Evolutionary conservation across 1,140 invertebrate genomes (phyloP).

Genomic region (Megathymus violae): DNA sequence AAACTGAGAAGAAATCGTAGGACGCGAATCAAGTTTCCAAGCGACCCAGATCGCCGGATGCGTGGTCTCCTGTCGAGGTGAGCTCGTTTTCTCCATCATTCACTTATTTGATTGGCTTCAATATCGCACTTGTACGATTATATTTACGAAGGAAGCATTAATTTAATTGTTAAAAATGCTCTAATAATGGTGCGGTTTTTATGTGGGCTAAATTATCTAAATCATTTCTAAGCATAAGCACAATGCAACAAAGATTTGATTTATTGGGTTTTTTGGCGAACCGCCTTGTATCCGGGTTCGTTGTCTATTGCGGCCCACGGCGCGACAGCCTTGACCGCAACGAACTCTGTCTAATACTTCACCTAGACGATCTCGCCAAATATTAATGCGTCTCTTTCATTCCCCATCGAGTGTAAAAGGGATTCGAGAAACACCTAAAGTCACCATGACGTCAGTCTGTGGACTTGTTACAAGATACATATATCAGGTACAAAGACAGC

Average conservation of each 20-base stretch:
- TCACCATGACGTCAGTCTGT: constrained; percentile 7
- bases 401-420: neutral
- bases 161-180: constrained; percentile 1
- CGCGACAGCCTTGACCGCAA: constrained; percentile 72
- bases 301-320: constrained; percentile 58
- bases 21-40: constrained; percentile 27
- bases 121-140: no score
- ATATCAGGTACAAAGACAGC: constrained; percentile 28
- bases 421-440: constrained; percentile 16
- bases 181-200: constrained; percentile 4
- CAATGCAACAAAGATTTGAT: constrained; percentile 22
- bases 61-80: constrained; percentile 41
- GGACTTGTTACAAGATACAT: neutral
- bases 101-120: neutral
- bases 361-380: constrained; percentile 35
- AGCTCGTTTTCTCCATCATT: constrained; percentile 29
- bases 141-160: neutral
- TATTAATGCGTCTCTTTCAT: constrained; percentile 19
- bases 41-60: constrained; percentile 16
- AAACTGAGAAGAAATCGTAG: constrained; percentile 43
- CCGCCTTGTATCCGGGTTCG: constrained; percentile 73
- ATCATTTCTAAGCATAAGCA: constrained; percentile 5
- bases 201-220: constrained; percentile 10
- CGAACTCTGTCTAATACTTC: constrained; percentile 51
- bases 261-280: constrained; percentile 40